Evolutionary conservation across 2,113 vertebrate species (phyloP), one percentile per base, ranked within the genome.

Genomic region (Forbesichthys agassizii): DNA sequence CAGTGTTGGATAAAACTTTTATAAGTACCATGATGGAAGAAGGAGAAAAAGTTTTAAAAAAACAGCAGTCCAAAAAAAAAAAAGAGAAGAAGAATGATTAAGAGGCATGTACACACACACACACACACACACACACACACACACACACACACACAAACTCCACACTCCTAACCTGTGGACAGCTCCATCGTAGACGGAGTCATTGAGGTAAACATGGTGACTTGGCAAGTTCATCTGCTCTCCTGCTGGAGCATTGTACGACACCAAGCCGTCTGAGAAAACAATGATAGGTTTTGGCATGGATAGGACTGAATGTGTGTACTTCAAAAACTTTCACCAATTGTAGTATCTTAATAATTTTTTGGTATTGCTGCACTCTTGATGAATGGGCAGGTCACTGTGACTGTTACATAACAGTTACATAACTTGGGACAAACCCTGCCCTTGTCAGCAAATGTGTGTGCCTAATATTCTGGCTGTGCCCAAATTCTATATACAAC

Each of bases 161-260:
- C 49, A 11, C 13, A 55, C 14, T n/a, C 13, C 14, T 9, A n/a
- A 55, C 98, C 96, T 98, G 93, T 95, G 90, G 48, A 97, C 86
- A 0, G 96, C 96, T 20, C 97, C 98, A 0, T 99, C 98, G 0
- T 99, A 99, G 75, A 97, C 95, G 0, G 96, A 96, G 83, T 99
- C 98, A 0, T 99, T 98, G 83, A 99, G 91, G 76, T 95, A 95
- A 84, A 96, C 91, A 14, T 92, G 48, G 0, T 90, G 88, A 42
- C 91, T 59, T 2, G 84, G 90, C 13, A 95, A 83, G 80, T 88
- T 83, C 48, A 98, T 94, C 82, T 96, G 95, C 74, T 97, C 94
- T 46, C 98, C 96, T 0, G 89, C 92, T 0, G 97, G 96, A 0
- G 93, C 93, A 0, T 89, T 99, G 86, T 99, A 99, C 27, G 97